A percentile compares a stretch with the other conserved stretches of the same genome.
phyloP scores from a whole-genome alignment of 2,113 vertebrate species.

The human region GRCh38 chr9:123548001-123548500 shows the following conservation, averaged over 20 bases:
- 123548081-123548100: neutral
- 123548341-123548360: neutral
- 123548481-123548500: neutral
- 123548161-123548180: neutral
- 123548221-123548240: neutral
- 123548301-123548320: neutral
- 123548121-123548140: neutral
- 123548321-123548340: slow-evolving; percentile 11
- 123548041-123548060: neutral
- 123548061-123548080: neutral
- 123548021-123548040: neutral
- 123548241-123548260: neutral
- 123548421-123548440: neutral
- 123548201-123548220: neutral
- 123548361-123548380: slow-evolving; percentile 13
- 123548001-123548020: neutral
- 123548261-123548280: neutral
- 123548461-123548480: neutral
- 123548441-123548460: neutral
- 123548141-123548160: neutral
- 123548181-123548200: neutral
- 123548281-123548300: neutral
- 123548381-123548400: slow-evolving; percentile 41
- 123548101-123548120: neutral
- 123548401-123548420: slow-evolving; percentile 10